These are phyloP conservation scores for Nebria brevicollis DNA, from an alignment of 2,888 invertebrate species.

Conservation along the genomic window DNA sequence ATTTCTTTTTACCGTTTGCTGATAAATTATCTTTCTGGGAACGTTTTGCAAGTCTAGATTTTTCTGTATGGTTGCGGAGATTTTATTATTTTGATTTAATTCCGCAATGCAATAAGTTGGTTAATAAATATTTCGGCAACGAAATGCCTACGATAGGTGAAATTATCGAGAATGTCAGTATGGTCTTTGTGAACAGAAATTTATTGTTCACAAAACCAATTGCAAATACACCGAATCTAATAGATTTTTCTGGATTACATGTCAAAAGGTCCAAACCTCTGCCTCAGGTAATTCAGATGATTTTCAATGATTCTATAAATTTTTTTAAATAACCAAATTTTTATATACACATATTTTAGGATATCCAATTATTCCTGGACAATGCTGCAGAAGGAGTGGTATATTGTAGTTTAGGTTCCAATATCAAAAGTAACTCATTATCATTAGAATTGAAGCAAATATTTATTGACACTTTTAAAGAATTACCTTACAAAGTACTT, in stretches of 20 bases:
- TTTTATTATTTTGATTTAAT: slow-evolving; percentile 52
- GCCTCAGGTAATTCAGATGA: slow-evolving; percentile 53
- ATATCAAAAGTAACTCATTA: slow-evolving; percentile 59
- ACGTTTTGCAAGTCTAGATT: slow-evolving; percentile 14
- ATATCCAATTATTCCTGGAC: slow-evolving; percentile 58
- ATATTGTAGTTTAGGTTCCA: slow-evolving; percentile 62
- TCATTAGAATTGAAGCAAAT: slow-evolving; percentile 55
- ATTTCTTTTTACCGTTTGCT: slow-evolving; percentile 18
- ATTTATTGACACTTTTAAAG: slow-evolving; percentile 58
- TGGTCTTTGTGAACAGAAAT: slow-evolving; percentile 57
- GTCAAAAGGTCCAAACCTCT: slow-evolving; percentile 54
- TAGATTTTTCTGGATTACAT: slow-evolving; percentile 56
- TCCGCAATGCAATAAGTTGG: slow-evolving; percentile 54
- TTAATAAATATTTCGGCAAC: slow-evolving; percentile 57
- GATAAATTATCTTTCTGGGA: slow-evolving; percentile 21
- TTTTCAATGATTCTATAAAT: too few species aligned
- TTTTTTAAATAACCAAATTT: background rate
- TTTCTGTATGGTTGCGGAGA: slow-evolving; percentile 51
- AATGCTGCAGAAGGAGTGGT: slow-evolving; percentile 58
- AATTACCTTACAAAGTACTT: slow-evolving; percentile 60
- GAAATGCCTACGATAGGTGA: slow-evolving; percentile 57
- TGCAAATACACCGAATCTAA: slow-evolving; percentile 56
- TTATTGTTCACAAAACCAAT: slow-evolving; percentile 56
- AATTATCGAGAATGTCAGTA: slow-evolving; percentile 56
- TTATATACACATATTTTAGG: slow-evolving; percentile 51